Conservation (phyloP, 2,888 invertebrate species). For the Ferrisia virgata region DNA sequence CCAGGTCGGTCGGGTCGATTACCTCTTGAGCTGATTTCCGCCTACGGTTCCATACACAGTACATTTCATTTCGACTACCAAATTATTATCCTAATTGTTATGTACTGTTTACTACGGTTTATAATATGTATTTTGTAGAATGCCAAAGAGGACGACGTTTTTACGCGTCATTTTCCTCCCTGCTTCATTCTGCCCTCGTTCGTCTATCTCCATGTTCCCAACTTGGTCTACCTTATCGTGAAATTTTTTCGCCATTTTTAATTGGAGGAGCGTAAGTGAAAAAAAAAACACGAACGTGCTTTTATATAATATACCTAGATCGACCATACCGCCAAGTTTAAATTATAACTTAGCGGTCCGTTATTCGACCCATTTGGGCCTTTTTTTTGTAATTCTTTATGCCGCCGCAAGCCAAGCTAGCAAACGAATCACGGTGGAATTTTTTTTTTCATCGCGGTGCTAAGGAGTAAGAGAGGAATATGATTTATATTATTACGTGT, state of each 20-base stretch:
- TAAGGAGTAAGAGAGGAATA: neutral
- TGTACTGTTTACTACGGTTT: neutral
- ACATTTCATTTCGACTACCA: neutral
- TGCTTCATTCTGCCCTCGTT: no score
- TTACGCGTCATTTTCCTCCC: neutral
- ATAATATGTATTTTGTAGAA: neutral
- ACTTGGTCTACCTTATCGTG: neutral
- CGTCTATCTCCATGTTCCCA: no score
- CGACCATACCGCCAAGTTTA: neutral
- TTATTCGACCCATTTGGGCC: neutral
- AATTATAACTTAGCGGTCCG: neutral
- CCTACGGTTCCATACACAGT: neutral
- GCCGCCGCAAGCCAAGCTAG: neutral
- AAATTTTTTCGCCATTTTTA: neutral
- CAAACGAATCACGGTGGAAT: neutral
- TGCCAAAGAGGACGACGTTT: neutral
- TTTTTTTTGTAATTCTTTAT: neutral
- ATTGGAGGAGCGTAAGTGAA: neutral
- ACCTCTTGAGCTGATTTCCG: slow-evolving; percentile 7
- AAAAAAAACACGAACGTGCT: slow-evolving; percentile 1
- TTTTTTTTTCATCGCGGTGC: neutral
- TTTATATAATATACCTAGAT: no score
- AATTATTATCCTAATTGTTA: slow-evolving; percentile 13
- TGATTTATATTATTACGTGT: neutral
- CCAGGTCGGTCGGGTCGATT: neutral